Conservation (phyloP, 2,888 invertebrate genomes). For the Cheiracanthium punctorium region DNA sequence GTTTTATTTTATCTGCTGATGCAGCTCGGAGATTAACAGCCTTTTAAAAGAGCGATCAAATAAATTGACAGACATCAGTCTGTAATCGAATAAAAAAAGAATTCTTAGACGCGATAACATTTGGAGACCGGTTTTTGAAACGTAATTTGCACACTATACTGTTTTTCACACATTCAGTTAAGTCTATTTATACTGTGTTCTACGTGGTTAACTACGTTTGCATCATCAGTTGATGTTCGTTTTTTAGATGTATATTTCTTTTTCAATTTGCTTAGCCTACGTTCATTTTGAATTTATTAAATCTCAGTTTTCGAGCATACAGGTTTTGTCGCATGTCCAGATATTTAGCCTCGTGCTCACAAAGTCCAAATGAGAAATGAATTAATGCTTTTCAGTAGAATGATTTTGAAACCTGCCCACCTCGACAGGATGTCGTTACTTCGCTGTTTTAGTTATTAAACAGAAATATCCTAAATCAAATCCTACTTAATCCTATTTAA, state of each 20-base stretch:
- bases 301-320: not conserved
- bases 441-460: too few species aligned
- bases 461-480: too few species aligned
- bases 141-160: not conserved
- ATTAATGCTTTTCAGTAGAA: too few species aligned
- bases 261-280: not conserved
- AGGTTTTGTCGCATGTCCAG: not conserved
- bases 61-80: not conserved
- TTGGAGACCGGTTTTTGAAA: not conserved
- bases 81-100: not conserved
- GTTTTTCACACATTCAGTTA: not conserved
- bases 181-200: not conserved
- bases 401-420: too few species aligned
- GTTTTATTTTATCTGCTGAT: not conserved
- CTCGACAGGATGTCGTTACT: too few species aligned
- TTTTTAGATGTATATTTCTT: not conserved
- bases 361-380: too few species aligned
- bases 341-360: not conserved
- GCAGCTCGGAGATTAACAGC: not conserved
- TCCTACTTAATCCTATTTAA: too few species aligned
- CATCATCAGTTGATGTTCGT: not conserved
- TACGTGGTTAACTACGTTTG: not conserved
- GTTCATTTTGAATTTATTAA: not conserved
- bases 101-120: not conserved
- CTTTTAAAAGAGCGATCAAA: not conserved